phyloP scores from a whole-genome alignment of 2,888 invertebrate genomes.

The Bhutanitis thaidina region DNA sequence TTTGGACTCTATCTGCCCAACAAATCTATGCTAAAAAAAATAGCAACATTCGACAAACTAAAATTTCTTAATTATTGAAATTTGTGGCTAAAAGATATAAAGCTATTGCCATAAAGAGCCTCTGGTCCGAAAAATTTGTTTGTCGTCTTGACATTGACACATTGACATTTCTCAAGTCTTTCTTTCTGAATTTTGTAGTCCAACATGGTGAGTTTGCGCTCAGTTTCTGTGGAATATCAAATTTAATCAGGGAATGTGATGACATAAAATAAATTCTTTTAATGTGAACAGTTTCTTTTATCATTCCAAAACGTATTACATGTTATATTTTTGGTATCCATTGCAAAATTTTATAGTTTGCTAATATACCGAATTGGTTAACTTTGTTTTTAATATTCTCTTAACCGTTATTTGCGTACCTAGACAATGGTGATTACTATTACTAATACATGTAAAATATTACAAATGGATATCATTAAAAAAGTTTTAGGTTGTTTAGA shows the following conservation, averaged over 20 bases:
- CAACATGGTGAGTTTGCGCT: conserved; percentile 68
- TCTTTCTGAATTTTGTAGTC: conserved; percentile 53
- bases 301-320: neutral
- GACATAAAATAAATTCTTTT: neutral
- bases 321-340: conserved; percentile 9
- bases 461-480: neutral
- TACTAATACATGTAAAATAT: neutral
- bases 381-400: neutral
- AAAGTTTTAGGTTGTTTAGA: neutral
- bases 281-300: neutral
- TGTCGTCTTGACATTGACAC: no score
- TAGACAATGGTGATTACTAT: conserved; percentile 3
- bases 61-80: no score
- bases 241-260: conserved; percentile 39
- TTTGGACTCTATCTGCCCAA: no score
- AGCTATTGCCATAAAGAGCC: no score
- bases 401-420: neutral
- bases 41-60: no score
- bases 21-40: no score
- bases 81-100: no score
- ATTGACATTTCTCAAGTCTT: conserved; percentile 41
- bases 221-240: conserved; percentile 41
- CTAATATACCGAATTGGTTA: conserved; percentile 1
- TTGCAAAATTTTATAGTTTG: neutral
- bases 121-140: no score